Percentiles rank a stretch among this genome's conserved stretches.
Conservation (phyloP, 2,113 vertebrate genomes). For the Athene cunicularia region DNA sequence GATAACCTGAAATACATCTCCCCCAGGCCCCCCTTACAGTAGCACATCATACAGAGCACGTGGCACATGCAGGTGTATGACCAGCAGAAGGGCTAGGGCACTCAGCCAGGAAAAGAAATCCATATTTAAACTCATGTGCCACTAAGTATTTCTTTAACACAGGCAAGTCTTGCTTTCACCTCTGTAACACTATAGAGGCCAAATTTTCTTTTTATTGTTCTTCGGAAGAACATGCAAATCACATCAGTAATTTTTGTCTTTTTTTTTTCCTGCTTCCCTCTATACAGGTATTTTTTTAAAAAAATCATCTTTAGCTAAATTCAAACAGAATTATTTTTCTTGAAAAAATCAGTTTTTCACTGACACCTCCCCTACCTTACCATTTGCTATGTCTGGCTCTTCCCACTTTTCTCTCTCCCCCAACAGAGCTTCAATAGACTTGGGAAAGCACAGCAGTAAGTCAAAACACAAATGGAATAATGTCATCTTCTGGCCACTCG, state of each 20-base stretch:
- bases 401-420: not conserved
- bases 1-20: not conserved
- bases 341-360: not conserved
- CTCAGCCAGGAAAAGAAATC: not conserved
- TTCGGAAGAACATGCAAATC: not conserved
- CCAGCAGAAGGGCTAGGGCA: not conserved
- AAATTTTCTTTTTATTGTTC: rapidly evolving
- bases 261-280: not conserved
- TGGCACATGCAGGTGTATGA: not conserved
- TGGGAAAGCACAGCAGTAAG: not conserved
- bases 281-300: not conserved
- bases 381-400: not conserved
- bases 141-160: not conserved
- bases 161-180: not conserved
- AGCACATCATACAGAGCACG: not conserved
- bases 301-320: not conserved
- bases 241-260: not conserved
- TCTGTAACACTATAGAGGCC: not conserved
- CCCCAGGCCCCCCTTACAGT: not conserved
- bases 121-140: not conserved
- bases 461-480: not conserved
- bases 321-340: not conserved
- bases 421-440: not conserved
- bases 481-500: not conserved
- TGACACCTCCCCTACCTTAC: not conserved